These are phyloP conservation scores for Drosophila putrida DNA, from an alignment of 2,888 invertebrate species.

Conservation along the genomic window DNA sequence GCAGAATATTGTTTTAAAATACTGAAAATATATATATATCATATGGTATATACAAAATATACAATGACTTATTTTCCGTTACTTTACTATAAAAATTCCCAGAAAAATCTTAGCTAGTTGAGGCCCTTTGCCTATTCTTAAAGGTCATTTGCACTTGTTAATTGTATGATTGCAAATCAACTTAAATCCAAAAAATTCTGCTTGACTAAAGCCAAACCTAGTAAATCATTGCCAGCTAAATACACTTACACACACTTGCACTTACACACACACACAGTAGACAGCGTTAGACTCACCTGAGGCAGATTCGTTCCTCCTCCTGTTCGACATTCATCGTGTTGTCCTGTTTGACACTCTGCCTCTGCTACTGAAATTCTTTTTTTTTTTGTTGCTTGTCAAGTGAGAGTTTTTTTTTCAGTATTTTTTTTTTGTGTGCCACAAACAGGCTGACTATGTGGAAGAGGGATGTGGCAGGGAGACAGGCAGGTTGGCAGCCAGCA, in stretches of 20 bases:
- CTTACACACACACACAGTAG: constrained; percentile 17
- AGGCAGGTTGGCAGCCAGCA: constrained; percentile 27
- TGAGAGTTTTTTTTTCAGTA: constrained; percentile 33
- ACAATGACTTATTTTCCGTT: too few species aligned
- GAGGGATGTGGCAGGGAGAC: too few species aligned
- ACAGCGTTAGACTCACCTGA: constrained; percentile 66
- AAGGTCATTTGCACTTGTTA: constrained; percentile 10
- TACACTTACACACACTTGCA: constrained; percentile 17
- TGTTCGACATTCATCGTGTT: constrained; percentile 67
- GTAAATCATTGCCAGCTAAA: constrained; percentile 36
- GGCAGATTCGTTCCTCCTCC: constrained; percentile 74
- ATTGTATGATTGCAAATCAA: constrained; percentile 23
- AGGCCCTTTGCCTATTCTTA: not conserved
- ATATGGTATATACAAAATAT: not conserved
- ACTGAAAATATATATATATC: too few species aligned
- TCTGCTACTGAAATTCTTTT: constrained; percentile 14
- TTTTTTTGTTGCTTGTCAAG: constrained; percentile 46
- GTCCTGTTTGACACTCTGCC: constrained; percentile 30
- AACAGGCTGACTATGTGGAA: constrained; percentile 6
- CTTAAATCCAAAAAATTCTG: constrained; percentile 30
- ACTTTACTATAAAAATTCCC: not conserved
- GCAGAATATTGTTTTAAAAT: not conserved
- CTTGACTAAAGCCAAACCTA: constrained; percentile 25
- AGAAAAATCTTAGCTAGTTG: not conserved
- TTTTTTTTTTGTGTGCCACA: constrained; percentile 26